These are phyloP conservation scores for Neelides folsomi DNA, from an alignment of 2,888 invertebrate species.

Conservation along the genomic window DNA sequence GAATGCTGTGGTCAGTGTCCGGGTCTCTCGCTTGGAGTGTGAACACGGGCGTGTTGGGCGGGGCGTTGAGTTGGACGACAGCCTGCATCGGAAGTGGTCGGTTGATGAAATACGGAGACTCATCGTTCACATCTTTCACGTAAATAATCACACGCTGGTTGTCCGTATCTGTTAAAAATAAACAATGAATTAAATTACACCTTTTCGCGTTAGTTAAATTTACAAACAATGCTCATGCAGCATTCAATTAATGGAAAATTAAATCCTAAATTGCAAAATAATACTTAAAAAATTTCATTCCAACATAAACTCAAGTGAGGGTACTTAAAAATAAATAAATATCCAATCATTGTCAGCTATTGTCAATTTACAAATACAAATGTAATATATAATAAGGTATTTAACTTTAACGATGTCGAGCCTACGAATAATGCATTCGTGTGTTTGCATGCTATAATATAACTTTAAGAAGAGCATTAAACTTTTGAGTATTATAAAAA, in stretches of 20 bases:
- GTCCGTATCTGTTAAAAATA: slow-evolving; percentile 63
- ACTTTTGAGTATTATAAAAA: too few relatives aligned
- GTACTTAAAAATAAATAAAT: too few relatives aligned
- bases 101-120: slow-evolving; percentile 93
- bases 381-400: too few relatives aligned
- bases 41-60: slow-evolving; percentile 88
- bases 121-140: slow-evolving; percentile 92
- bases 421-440: too few relatives aligned
- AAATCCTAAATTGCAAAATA: too few relatives aligned
- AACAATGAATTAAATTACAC: slow-evolving; percentile 2
- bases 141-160: slow-evolving; percentile 88
- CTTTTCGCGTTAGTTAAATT: neutral
- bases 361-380: too few relatives aligned
- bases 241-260: too few relatives aligned
- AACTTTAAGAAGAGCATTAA: too few relatives aligned
- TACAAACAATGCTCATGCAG: neutral
- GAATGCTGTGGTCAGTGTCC: slow-evolving; percentile 89
- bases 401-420: too few relatives aligned
- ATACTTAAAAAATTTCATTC: neutral
- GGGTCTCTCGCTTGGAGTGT: slow-evolving; percentile 95
- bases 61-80: slow-evolving; percentile 87
- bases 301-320: too few relatives aligned
- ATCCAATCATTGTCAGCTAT: too few relatives aligned
- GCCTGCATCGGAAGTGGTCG: slow-evolving; percentile 93
- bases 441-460: too few relatives aligned